phyloP scores from a whole-genome alignment of 2,888 invertebrate genomes.

The Drosophila algonquin region DNA sequence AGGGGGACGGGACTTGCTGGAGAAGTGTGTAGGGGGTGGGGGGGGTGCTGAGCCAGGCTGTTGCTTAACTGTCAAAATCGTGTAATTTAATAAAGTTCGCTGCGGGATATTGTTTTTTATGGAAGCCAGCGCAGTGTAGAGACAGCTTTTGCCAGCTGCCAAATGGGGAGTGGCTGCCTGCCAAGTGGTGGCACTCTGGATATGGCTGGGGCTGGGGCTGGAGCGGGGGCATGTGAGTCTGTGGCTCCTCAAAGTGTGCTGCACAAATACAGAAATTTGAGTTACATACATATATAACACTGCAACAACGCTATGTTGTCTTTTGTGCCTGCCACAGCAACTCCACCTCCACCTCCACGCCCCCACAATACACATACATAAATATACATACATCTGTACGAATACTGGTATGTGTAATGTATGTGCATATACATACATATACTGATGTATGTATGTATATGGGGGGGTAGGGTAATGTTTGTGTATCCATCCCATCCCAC shows the following conservation, averaged over 20 bases:
- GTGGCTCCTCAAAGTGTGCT: conserved; percentile 50
- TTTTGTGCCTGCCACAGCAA: conserved; percentile 42
- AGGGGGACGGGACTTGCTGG: not conserved
- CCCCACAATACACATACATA: conserved; percentile 15
- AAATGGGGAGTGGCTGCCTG: conserved; percentile 32
- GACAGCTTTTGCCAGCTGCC: conserved; percentile 67
- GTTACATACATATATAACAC: conserved; percentile 37
- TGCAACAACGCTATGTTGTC: conserved; percentile 46
- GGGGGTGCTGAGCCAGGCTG: conserved; percentile 24
- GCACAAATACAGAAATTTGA: conserved; percentile 46
- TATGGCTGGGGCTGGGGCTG: not conserved
- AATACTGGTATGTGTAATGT: conserved; percentile 5
- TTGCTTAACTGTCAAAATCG: conserved; percentile 83
- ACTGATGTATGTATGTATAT: conserved; percentile 11
- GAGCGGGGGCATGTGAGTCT: conserved; percentile 6
- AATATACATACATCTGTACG: no score
- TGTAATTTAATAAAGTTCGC: conserved; percentile 84
- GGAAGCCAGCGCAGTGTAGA: conserved; percentile 39
- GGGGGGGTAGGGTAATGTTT: conserved; percentile 12
- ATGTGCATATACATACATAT: conserved; percentile 16
- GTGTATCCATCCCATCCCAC: conserved; percentile 15
- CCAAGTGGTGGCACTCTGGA: not conserved
- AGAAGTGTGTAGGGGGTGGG: no score
- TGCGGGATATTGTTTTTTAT: conserved; percentile 81
- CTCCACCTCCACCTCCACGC: not conserved